phyloP scores from a whole-genome alignment of 2,797 vertebrate species.

The Lacerta agilis region DNA sequence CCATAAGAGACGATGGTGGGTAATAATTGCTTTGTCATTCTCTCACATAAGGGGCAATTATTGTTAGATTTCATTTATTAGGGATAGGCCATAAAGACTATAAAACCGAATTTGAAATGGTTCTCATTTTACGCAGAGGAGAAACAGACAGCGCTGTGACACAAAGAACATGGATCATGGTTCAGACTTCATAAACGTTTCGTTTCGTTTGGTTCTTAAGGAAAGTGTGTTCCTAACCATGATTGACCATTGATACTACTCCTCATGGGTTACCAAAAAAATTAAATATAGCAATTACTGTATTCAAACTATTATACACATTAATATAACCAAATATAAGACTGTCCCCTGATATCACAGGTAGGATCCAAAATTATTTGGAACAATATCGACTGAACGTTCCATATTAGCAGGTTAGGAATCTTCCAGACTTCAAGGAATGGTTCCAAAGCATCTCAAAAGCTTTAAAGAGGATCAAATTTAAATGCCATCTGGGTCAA shows the following conservation, averaged over 20 bases:
- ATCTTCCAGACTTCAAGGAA: not conserved
- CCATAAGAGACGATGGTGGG: no score
- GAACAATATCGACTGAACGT: not conserved
- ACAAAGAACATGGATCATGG: rapidly evolving
- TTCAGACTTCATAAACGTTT: not conserved
- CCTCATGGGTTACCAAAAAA: rapidly evolving
- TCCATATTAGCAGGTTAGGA: not conserved
- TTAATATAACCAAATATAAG: not conserved
- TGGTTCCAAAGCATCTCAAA: not conserved
- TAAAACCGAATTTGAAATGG: not conserved
- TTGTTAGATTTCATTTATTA: no score
- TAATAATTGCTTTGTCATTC: no score
- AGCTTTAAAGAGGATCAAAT: not conserved
- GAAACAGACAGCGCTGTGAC: not conserved
- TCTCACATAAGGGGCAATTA: no score
- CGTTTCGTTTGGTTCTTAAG: not conserved
- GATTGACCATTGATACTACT: not conserved
- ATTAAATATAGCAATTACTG: not conserved
- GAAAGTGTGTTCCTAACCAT: conserved; percentile 20
- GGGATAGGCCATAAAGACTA: no score
- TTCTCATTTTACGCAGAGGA: not conserved
- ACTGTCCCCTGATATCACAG: not conserved
- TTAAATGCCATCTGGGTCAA: not conserved
- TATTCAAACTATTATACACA: not conserved
- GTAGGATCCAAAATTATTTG: not conserved